phyloP scores from a whole-genome alignment of 2,797 vertebrate species.

The Miichthys miiuy region DNA sequence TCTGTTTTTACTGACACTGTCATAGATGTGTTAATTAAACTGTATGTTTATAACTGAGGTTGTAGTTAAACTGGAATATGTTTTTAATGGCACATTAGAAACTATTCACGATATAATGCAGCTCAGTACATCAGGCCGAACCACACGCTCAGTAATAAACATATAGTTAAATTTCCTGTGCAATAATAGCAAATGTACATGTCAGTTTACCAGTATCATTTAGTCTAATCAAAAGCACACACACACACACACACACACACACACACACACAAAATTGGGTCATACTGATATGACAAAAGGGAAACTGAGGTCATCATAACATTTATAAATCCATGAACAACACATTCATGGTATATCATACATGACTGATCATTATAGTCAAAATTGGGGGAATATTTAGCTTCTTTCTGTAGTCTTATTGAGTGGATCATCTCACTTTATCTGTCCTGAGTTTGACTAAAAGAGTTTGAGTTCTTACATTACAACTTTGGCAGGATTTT shows the following conservation, averaged over 20 bases:
- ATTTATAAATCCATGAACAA: not conserved
- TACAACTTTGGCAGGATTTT: constrained; percentile 12
- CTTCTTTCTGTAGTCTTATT: not conserved
- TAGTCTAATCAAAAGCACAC: not conserved
- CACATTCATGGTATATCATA: not conserved
- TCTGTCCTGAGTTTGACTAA: not conserved
- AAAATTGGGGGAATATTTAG: not conserved
- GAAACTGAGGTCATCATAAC: not conserved
- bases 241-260: no score
- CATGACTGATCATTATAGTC: not conserved
- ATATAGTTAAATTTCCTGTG: not conserved
- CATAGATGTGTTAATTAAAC: not conserved
- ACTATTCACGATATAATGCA: not conserved
- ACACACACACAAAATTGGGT: not conserved
- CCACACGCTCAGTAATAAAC: not conserved
- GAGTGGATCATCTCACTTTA: not conserved
- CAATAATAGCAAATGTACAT: not conserved
- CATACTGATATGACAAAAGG: constrained; percentile 2
- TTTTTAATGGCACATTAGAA: not conserved
- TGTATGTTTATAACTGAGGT: not conserved
- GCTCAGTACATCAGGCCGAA: not conserved
- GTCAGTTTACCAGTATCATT: not conserved
- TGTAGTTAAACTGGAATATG: not conserved
- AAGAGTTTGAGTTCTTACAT: not conserved
- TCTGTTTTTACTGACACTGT: not conserved